Base-by-base conservation (phyloP, 2,113 vertebrate species). In the Cyphomyrus plagiostoma region DNA sequence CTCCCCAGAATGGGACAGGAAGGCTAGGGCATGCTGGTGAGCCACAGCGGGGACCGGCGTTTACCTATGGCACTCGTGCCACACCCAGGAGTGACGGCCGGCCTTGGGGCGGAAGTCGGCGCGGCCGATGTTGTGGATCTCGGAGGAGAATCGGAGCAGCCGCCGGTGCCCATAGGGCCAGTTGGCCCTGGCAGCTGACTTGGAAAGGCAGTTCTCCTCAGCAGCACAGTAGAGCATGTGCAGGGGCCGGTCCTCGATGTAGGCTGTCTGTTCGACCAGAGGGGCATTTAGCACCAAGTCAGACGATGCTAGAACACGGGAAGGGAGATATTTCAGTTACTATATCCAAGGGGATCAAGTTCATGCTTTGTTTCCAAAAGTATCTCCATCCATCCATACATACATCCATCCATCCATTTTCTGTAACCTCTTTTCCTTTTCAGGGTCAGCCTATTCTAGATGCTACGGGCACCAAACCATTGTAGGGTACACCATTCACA, bases 221-320 rank as follows among this genome's bases (percentile, higher is more conserved):
- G 98, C 98, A 0, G 98, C 97, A 0, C 98, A 99, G 95, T 99
- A 98, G 39, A 99, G 92, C 97, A 99, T 98, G 95, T 99, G 98
- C 88, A 99, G 95, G 0, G 98, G 98, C 0, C 98, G 96, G 90
- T 99, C 98, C 95, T 99, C 98, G 0, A 99, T 98, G 93, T 99
- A 99, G 0, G 97, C 97, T 0, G 97, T 97, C 96, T 99, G 96
- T 94, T 99, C 97, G 58, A 99, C 98, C 94, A 99, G 92, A 0
- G 96, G 89, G 0, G 98, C 97, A 4, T 99, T 97, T 90, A 99
- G 95, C 92, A 99, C 94, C 88, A 99, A 95, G 92, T 99, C 98
- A 0, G 98, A 99, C 13, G 98, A 96, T 0, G 98, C 98, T 99
- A 95, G 19, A 45, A 30, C 56, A 84, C 15, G 42, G 21, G 35